A percentile compares a stretch with the other conserved stretches of the same genome.
These are phyloP conservation scores for Toxostoma redivivum DNA, from an alignment of 2,113 vertebrate genomes.

Conservation along the genomic window DNA sequence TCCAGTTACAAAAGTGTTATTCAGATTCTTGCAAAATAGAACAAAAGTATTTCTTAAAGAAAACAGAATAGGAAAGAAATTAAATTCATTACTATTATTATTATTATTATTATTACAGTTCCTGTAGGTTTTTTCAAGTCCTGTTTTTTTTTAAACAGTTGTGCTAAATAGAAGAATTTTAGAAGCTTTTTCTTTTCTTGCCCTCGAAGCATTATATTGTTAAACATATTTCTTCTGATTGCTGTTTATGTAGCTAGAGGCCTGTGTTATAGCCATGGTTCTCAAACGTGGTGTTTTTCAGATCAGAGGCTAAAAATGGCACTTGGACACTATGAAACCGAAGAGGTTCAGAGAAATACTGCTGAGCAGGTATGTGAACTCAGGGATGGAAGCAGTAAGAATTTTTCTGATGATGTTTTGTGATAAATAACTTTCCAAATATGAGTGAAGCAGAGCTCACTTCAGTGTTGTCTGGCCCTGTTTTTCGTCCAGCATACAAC, in stretches of 20 bases:
- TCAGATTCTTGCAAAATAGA: not conserved
- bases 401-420: not conserved
- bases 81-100: not conserved
- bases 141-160: not conserved
- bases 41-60: not conserved
- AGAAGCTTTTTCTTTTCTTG: not conserved
- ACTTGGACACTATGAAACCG: constrained; percentile 54
- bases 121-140: not conserved
- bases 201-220: not conserved
- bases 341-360: constrained; percentile 1
- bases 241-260: not conserved
- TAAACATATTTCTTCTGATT: not conserved
- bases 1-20: not conserved
- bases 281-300: constrained; percentile 32
- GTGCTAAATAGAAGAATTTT: not conserved
- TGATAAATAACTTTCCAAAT: not conserved
- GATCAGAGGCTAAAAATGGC: constrained; percentile 64
- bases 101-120: not conserved
- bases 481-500: not conserved
- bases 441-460: not conserved
- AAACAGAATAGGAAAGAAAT: not conserved
- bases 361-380: constrained; percentile 72
- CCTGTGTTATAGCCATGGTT: not conserved
- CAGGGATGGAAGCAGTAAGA: not conserved
- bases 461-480: not conserved